These are phyloP conservation scores for Sarcophaga variegata DNA, from an alignment of 2,888 invertebrate genomes.

Conservation along the genomic window DNA sequence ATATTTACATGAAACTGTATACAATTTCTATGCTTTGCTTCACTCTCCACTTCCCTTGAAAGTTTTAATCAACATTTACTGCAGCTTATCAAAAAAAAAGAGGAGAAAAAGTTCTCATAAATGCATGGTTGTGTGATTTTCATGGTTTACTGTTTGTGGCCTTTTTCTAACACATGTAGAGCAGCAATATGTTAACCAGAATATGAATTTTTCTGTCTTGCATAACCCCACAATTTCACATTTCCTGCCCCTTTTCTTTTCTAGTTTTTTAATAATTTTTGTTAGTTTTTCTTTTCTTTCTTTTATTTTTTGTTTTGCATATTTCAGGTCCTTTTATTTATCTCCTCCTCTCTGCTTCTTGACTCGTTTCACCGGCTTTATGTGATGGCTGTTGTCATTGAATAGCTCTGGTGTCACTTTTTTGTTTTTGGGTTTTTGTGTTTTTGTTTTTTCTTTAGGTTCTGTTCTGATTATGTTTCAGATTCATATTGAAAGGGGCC, in stretches of 20 bases:
- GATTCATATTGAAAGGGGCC: not conserved
- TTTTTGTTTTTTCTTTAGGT: not conserved
- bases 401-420: constrained; percentile 29
- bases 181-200: not conserved
- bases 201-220: constrained; percentile 24
- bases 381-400: constrained; percentile 36
- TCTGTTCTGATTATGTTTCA: constrained; percentile 32
- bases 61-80: constrained; percentile 59
- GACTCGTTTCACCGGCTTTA: not conserved
- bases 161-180: constrained; percentile 9
- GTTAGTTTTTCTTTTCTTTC: not conserved
- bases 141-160: not conserved
- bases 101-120: too few species aligned
- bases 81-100: not conserved
- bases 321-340: constrained; percentile 46
- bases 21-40: not conserved
- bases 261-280: not conserved
- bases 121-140: not conserved
- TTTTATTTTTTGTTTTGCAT: constrained; percentile 6
- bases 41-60: not conserved
- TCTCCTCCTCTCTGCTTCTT: not conserved
- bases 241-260: constrained; percentile 3
- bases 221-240: constrained; percentile 53
- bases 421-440: not conserved
- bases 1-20: constrained; percentile 33